phyloP scores from a whole-genome alignment of 2,113 vertebrate species.

The Guaruba guarouba region DNA sequence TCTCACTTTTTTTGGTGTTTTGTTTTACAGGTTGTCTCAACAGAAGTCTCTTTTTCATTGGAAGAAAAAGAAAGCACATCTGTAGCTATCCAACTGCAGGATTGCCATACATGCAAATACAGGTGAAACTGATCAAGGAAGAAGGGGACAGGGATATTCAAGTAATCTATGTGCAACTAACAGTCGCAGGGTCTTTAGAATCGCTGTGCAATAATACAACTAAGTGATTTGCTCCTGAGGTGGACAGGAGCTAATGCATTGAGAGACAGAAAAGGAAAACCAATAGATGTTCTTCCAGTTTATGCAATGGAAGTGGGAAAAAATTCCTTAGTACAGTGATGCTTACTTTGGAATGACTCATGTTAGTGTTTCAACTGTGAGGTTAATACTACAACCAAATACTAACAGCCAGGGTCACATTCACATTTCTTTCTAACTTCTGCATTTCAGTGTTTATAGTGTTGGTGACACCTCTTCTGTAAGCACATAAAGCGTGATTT shows the following conservation, averaged over 20 bases:
- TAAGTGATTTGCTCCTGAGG: not conserved
- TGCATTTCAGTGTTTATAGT: accelerated
- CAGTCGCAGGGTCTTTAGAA: not conserved
- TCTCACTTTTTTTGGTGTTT: not conserved
- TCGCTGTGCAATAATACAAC: accelerated
- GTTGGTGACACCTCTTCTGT: not conserved
- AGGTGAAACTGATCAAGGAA: not conserved
- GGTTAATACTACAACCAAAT: not conserved
- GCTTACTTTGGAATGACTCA: not conserved
- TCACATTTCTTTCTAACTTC: not conserved
- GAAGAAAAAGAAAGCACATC: not conserved
- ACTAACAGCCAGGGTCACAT: not conserved
- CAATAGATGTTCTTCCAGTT: not conserved
- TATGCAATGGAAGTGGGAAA: not conserved
- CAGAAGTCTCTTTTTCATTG: not conserved
- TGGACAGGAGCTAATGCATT: not conserved
- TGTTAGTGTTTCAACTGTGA: accelerated
- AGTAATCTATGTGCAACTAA: not conserved
- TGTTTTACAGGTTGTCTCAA: not conserved
- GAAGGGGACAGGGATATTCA: not conserved
- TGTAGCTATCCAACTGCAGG: not conserved
- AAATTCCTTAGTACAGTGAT: not conserved
- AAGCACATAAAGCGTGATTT: not conserved
- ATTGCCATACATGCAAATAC: not conserved
- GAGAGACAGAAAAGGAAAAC: not conserved